phyloP scores from a whole-genome alignment of 2,113 vertebrate genomes.

The Phycodurus eques region DNA sequence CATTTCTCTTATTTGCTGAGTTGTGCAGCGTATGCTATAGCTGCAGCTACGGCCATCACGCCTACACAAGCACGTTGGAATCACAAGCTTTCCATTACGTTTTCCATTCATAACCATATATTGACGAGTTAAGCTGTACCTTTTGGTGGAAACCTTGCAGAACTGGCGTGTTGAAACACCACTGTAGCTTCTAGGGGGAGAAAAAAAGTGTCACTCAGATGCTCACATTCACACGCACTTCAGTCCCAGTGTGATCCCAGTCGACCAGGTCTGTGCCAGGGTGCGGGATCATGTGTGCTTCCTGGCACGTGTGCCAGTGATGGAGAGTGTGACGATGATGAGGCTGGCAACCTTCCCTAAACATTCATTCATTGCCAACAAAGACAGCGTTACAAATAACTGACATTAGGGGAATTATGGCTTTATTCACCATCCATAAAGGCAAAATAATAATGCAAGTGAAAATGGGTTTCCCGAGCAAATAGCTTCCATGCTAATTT shows the following conservation, averaged over 20 bases:
- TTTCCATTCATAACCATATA: not conserved
- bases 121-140: not conserved
- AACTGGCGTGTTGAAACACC: conserved; percentile 6
- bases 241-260: conserved; percentile 4
- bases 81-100: not conserved
- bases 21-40: not conserved
- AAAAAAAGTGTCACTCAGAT: conserved; percentile 20
- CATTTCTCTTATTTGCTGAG: not conserved
- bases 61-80: no score
- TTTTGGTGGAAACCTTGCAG: not conserved
- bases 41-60: not conserved
- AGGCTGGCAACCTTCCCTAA: conserved; percentile 27
- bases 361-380: conserved; percentile 49
- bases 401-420: conserved; percentile 67
- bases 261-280: conserved; percentile 15
- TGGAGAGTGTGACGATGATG: conserved; percentile 33
- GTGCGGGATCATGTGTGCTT: conserved; percentile 35
- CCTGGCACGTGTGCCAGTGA: conserved; percentile 39
- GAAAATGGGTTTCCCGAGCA: conserved; percentile 47
- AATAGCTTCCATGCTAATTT: conserved; percentile 55
- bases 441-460: conserved; percentile 42
- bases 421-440: conserved; percentile 49
- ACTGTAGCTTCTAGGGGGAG: conserved; percentile 13
- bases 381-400: conserved; percentile 62
- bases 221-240: not conserved